Evolutionary conservation across 2,888 invertebrate species (phyloP), one percentile per base, ranked within the genome.

Genomic region (Eupithecia exiguata): DNA sequence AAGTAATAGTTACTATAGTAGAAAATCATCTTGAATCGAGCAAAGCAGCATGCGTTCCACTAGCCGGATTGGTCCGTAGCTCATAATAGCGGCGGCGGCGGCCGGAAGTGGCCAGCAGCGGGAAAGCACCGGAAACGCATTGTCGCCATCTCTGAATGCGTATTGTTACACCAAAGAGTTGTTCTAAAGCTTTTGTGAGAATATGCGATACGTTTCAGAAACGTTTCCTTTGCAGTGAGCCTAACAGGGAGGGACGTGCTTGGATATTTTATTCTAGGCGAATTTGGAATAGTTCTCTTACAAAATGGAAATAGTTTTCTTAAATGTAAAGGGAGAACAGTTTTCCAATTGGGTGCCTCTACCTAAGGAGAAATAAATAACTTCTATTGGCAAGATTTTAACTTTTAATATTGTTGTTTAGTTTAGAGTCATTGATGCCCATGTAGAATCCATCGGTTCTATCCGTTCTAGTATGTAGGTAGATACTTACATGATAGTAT

Each of bases 31-130:
- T 36, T 63, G 25, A 36, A 35, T 14, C 25, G 6, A 66, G 21
- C 38, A 40, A 66, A 66, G 38, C 38, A 38, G 12, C 40, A 25
- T 21, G 40, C 66, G 40, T 40, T 38, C 6, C 66, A 25, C 40
- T 66, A 66, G n/a, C 38, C 16, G 21, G 40, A 66, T 66, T 36
- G 35, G 40, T 40, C 14, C n/a, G 14, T 5, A 40, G 66, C 38
- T 40, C 69, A 76, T 66, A 73, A 68, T 70, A 30, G n/a, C n/a
- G n/a, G n/a, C n/a, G 53, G 63, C 67, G 35, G 65, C 67, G 46
- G 70, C 71, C 76, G 79, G 79, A 78, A 76, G 74, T 69, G 77
- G 75, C 40, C 12, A 61, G 58, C 65, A 65, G 71, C 70, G 72
- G 58, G 72, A 75, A 71, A 70, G 69, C 72, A 53, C 70, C 70